phyloP scores from a whole-genome alignment of 2,113 vertebrate species.

The Circaetus cinerascens region DNA sequence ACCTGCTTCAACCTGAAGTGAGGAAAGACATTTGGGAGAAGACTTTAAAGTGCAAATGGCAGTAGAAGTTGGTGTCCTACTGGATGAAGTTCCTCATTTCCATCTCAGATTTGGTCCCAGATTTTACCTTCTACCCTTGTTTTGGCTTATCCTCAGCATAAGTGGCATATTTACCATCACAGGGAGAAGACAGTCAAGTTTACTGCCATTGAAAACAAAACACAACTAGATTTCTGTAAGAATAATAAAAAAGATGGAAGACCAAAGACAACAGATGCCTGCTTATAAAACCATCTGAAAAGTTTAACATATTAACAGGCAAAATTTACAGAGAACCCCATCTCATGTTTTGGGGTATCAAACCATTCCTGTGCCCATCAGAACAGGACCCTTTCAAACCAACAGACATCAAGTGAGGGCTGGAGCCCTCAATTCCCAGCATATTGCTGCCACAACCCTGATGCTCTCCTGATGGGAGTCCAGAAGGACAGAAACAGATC shows the following conservation, averaged over 20 bases:
- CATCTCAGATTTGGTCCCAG: background rate
- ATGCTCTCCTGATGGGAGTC: background rate
- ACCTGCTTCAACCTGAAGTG: background rate
- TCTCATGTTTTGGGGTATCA: background rate
- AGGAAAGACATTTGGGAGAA: background rate
- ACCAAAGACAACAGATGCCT: background rate
- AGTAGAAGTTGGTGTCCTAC: background rate
- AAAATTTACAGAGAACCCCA: background rate
- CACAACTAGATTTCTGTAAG: background rate
- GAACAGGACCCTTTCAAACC: background rate
- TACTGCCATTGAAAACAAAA: background rate
- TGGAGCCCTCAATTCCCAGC: background rate
- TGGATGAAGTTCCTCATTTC: background rate
- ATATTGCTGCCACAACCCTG: background rate
- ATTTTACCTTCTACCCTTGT: background rate
- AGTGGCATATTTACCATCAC: background rate
- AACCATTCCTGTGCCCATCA: fast-evolving
- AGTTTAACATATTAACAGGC: background rate
- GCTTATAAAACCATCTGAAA: background rate
- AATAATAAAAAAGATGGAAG: background rate
- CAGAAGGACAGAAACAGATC: background rate
- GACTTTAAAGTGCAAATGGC: background rate
- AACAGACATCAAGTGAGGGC: background rate
- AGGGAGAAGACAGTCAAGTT: background rate
- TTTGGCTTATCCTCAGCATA: background rate